phyloP scores from a whole-genome alignment of 2,888 invertebrate genomes.

The Eubasilissa splendida region DNA sequence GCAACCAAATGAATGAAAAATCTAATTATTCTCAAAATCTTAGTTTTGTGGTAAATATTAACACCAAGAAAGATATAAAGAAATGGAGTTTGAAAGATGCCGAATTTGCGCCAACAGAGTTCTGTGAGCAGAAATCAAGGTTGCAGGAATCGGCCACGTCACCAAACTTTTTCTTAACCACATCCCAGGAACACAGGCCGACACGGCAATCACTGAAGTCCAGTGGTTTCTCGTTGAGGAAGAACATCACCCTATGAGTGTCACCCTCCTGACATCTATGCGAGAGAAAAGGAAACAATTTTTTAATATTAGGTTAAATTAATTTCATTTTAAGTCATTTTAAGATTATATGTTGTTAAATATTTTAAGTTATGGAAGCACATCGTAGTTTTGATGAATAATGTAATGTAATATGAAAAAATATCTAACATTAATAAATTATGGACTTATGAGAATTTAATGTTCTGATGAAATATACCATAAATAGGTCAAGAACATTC shows the following conservation, averaged over 20 bases:
- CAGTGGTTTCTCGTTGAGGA: constrained; percentile 81
- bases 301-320: too few species aligned
- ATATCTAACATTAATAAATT: too few species aligned
- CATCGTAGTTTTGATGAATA: too few species aligned
- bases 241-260: constrained; percentile 77
- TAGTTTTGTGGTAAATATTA: neutral
- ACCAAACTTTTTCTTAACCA: constrained; percentile 75
- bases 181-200: constrained; percentile 84
- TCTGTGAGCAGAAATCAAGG: constrained; percentile 71
- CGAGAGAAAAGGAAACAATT: constrained; percentile 31
- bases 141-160: constrained; percentile 73
- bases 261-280: constrained; percentile 72
- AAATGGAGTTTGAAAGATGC: constrained; percentile 24
- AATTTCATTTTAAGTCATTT: too few species aligned
- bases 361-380: too few species aligned
- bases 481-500: too few species aligned
- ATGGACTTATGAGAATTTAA: too few species aligned
- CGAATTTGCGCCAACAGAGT: constrained; percentile 59
- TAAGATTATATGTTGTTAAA: too few species aligned
- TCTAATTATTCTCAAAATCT: neutral
- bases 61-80: neutral
- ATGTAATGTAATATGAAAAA: too few species aligned
- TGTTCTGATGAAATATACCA: too few species aligned
- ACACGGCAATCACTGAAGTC: constrained; percentile 80
- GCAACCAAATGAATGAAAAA: too few species aligned